These are phyloP conservation scores for Troilus luridus DNA, from an alignment of 2,888 invertebrate genomes.

Conservation along the genomic window DNA sequence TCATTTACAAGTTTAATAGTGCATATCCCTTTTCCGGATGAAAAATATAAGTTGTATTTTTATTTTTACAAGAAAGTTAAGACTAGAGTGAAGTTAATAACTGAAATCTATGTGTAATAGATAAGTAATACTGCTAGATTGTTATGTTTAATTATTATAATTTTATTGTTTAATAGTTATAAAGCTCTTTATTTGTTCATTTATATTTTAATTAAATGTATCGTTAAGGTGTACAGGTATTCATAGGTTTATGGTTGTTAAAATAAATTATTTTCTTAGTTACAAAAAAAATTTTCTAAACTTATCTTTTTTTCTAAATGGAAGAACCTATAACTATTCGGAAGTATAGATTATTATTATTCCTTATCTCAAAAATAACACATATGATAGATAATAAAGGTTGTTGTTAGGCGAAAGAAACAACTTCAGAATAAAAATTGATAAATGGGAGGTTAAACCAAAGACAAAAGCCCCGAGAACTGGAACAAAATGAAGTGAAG, in stretches of 20 bases:
- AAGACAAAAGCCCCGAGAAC: too few species aligned
- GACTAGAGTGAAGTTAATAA: not conserved
- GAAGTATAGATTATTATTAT: not conserved
- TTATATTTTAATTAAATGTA: not conserved
- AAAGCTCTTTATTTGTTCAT: not conserved
- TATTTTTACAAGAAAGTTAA: not conserved
- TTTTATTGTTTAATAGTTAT: not conserved
- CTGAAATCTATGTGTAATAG: not conserved
- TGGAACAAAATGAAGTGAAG: too few species aligned
- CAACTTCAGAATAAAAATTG: too few species aligned
- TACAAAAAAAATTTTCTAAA: not conserved
- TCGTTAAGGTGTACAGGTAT: constrained; percentile 13
- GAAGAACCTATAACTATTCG: not conserved
- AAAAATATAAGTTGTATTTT: not conserved
- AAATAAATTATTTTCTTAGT: constrained; percentile 8
- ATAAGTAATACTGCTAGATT: not conserved
- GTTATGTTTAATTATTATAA: not conserved
- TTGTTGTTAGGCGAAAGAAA: too few species aligned
- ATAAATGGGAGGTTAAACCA: too few species aligned
- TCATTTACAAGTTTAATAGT: not conserved
- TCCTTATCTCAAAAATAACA: not conserved
- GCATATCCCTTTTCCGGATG: not conserved
- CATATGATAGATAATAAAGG: not conserved
- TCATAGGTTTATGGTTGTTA: not conserved
- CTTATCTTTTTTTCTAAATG: not conserved